Evolutionary conservation across 2,888 invertebrate genomes (phyloP).

Genomic region (Hirtodrosophila confusa): DNA sequence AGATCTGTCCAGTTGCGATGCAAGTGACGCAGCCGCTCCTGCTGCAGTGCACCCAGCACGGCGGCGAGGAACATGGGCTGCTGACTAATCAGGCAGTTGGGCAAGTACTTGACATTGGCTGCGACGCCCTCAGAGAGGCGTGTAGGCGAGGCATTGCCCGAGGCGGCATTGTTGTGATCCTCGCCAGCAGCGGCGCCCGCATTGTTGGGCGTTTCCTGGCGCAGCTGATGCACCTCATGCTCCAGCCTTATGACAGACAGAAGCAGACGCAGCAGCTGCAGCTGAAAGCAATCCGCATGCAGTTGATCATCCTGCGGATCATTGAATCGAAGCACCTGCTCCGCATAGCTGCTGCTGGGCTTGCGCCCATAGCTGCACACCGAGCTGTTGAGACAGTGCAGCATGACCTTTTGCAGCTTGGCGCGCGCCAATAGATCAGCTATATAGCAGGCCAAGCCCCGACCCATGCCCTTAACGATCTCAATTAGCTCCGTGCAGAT

Average conservation of each 20-base stretch:
- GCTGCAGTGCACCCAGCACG: constrained; percentile 90
- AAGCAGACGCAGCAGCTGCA: constrained; percentile 88
- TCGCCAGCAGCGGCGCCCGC: constrained; percentile 42
- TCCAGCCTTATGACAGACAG: constrained; percentile 90
- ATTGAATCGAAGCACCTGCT: constrained; percentile 90
- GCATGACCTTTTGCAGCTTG: constrained; percentile 92
- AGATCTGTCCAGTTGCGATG: constrained; percentile 94
- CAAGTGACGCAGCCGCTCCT: constrained; percentile 88
- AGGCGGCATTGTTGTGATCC: constrained; percentile 53
- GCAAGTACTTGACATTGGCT: constrained; percentile 86
- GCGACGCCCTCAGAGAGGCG: constrained; percentile 73
- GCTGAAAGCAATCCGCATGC: constrained; percentile 89
- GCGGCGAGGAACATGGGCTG: constrained; percentile 93
- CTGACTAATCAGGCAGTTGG: constrained; percentile 89
- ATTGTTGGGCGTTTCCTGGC: constrained; percentile 82
- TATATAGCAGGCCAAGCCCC: constrained; percentile 90
- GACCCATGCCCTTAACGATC: constrained; percentile 90
- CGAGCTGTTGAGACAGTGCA: constrained; percentile 92
- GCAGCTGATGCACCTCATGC: constrained; percentile 87
- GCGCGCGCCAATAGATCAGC: constrained; percentile 90
- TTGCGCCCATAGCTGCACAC: constrained; percentile 84
- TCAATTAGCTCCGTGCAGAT: constrained; percentile 90
- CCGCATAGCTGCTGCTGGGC: constrained; percentile 87
- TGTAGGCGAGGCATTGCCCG: constrained; percentile 81
- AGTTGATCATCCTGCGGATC: constrained; percentile 87